Conservation (phyloP, 2,888 invertebrate genomes). For the Drosophila dives region DNA sequence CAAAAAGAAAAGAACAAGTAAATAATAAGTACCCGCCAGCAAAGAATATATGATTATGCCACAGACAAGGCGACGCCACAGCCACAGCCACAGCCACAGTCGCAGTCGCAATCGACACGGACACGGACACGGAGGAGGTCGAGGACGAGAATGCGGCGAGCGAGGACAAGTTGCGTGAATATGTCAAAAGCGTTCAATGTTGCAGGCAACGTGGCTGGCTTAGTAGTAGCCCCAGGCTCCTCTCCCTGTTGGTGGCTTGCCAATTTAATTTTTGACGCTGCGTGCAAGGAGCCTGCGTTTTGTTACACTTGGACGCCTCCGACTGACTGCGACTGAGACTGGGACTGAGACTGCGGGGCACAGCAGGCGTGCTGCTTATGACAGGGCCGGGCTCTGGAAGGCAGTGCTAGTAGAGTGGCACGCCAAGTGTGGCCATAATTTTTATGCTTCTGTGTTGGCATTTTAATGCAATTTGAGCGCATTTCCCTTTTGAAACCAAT, state of each 20-base stretch:
- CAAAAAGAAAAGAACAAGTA: conserved; percentile 69
- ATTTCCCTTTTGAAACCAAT: conserved; percentile 80
- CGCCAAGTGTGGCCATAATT: conserved; percentile 78
- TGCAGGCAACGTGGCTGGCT: conserved; percentile 54
- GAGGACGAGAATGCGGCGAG: conserved; percentile 23
- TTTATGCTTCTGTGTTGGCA: conserved; percentile 79
- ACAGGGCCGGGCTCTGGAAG: conserved; percentile 50
- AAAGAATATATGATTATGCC: conserved; percentile 79
- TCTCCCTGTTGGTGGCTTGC: conserved; percentile 78
- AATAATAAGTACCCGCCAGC: conserved; percentile 73
- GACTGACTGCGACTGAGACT: conserved; percentile 49
- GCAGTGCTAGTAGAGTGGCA: conserved; percentile 27
- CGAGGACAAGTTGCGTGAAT: conserved; percentile 70
- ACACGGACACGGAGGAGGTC: conserved; percentile 29
- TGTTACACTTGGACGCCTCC: conserved; percentile 81
- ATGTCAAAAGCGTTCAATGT: conserved; percentile 80
- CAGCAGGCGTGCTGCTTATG: conserved; percentile 76
- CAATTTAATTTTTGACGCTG: conserved; percentile 83
- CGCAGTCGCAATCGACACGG: conserved; percentile 1
- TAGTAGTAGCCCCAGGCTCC: conserved; percentile 32
- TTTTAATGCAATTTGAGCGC: conserved; percentile 80
- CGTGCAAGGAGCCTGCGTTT: conserved; percentile 74
- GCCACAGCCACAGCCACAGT: conserved; percentile 46
- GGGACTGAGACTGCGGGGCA: conserved; percentile 35
- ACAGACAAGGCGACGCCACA: conserved; percentile 76